Percentiles rank a stretch among this genome's conserved stretches.
Conservation (phyloP, 2,888 invertebrate genomes). For the Pseudanteris insignis region DNA sequence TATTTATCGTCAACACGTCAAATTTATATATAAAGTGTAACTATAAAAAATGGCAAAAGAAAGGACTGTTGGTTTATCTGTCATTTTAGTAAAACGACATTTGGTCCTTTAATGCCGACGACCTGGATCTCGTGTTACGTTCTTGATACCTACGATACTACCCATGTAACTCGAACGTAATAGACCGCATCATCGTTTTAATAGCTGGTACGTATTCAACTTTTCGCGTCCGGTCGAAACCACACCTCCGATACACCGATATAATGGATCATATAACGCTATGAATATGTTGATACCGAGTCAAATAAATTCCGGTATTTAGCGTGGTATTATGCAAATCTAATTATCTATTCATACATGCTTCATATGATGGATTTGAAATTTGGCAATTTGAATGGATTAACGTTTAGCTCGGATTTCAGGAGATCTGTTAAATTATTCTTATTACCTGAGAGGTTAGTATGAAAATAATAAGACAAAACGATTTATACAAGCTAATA, state of each 20-base stretch:
- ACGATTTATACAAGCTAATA: no score
- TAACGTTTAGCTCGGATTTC: slow-evolving; percentile 14
- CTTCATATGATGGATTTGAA: slow-evolving; percentile 29
- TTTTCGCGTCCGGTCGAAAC: slow-evolving; percentile 8
- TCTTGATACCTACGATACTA: slow-evolving; percentile 20
- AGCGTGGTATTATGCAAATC: slow-evolving; percentile 26
- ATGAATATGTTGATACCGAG: slow-evolving; percentile 9
- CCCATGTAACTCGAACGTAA: slow-evolving; percentile 16
- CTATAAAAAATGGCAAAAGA: slow-evolving; percentile 6
- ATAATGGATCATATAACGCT: slow-evolving; percentile 9
- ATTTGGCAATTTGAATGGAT: slow-evolving; percentile 19
- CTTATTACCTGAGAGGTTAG: slow-evolving; percentile 6
- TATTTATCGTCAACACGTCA: no score
- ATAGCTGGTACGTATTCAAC: slow-evolving; percentile 4
- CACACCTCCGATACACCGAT: slow-evolving; percentile 4
- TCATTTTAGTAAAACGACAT: slow-evolving; percentile 33
- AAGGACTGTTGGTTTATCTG: slow-evolving; percentile 23
- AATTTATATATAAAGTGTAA: no score
- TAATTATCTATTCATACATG: slow-evolving; percentile 25
- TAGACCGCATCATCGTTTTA: slow-evolving; percentile 16
- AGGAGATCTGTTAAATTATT: background rate
- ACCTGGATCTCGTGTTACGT: slow-evolving; percentile 20
- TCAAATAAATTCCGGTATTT: slow-evolving; percentile 25
- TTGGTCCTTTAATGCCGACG: slow-evolving; percentile 28
- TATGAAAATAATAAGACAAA: no score